Conservation (phyloP, 2,888 invertebrate species). For the Heliconius erato region DNA sequence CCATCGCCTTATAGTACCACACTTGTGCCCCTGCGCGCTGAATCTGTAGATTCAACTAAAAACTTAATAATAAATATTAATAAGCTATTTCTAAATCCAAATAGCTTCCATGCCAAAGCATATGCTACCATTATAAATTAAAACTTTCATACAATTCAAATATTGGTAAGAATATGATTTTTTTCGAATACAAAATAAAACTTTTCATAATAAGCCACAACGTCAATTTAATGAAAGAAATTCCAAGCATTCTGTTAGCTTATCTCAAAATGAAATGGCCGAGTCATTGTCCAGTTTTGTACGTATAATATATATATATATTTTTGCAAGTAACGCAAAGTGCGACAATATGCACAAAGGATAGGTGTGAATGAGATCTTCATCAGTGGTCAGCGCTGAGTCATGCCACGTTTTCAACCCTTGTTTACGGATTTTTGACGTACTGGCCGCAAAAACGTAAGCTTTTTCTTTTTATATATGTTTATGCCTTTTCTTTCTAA, state of each 20-base stretch:
- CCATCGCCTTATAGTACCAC: not conserved
- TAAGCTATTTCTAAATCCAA: not conserved
- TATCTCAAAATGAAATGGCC: constrained; percentile 29
- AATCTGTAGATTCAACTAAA: not conserved
- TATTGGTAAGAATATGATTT: not conserved
- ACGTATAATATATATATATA: constrained; percentile 17
- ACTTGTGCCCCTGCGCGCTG: not conserved
- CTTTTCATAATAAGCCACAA: constrained; percentile 21
- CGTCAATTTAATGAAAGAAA: constrained; percentile 17
- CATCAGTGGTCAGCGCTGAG: constrained; percentile 54
- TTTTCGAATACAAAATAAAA: constrained; percentile 1
- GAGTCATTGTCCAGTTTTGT: constrained; percentile 40
- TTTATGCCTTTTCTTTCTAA: too few species aligned
- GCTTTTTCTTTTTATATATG: not conserved
- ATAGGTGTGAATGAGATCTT: constrained; percentile 56
- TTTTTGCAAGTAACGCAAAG: constrained; percentile 56
- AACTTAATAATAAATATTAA: not conserved
- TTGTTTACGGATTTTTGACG: constrained; percentile 50
- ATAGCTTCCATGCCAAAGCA: not conserved
- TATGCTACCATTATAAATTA: not conserved
- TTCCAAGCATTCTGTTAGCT: constrained; percentile 11
- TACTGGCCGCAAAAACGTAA: constrained; percentile 54
- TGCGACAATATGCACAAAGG: constrained; percentile 55
- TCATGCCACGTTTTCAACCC: constrained; percentile 59
- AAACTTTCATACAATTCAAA: constrained; percentile 7